Base-by-base conservation (phyloP, 2,113 vertebrate genomes). In the Butorides virescens region DNA sequence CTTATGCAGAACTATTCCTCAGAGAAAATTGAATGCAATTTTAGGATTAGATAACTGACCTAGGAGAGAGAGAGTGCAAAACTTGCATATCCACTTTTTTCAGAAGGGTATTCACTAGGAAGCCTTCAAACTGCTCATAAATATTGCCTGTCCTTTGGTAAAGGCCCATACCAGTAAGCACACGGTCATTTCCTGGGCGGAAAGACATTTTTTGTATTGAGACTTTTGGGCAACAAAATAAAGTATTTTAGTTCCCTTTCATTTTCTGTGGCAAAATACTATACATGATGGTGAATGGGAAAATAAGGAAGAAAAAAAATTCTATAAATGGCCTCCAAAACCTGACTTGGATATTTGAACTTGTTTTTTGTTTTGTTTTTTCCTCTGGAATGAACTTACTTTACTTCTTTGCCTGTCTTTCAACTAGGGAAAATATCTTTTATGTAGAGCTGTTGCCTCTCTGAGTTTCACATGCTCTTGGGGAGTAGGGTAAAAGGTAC, bases 21-120 rank as follows among this genome's bases (percentile, higher is more conserved):
- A 32, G 63, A 91, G 76, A 93, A 91, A 86, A 95, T 10, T 65
- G 30, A 23, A 61, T 88, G 59, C 63, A 74, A 37, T 92, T 92
- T 89, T 95, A 63, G 76, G 61, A 81, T 96, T 81, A 87, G 86
- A 44, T 91, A 95, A 93, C 91, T 93, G 94, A 71, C 91, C 61
- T 67, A 50, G 52, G 73, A 78, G 36, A 65, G 36, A 39, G 37
- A 63, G 71, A 84, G n/a, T 55, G 37, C 68, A 78, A 75, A 92
- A 84, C 87, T 92, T 92, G 79, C 61, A 80, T 63, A 84, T 77
- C 27, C 73, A 42, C 23, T 93, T 89, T 91, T 79, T 92, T 66
- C 66, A 90, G 81, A 72, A 82, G 74, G 44, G 32, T 87, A 26
- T 93, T 94, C 85, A 52, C 72, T 90, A 90, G 58, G 74, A 79